Base-by-base conservation (phyloP, 2,888 invertebrate species). In the Tetranychus piercei region DNA sequence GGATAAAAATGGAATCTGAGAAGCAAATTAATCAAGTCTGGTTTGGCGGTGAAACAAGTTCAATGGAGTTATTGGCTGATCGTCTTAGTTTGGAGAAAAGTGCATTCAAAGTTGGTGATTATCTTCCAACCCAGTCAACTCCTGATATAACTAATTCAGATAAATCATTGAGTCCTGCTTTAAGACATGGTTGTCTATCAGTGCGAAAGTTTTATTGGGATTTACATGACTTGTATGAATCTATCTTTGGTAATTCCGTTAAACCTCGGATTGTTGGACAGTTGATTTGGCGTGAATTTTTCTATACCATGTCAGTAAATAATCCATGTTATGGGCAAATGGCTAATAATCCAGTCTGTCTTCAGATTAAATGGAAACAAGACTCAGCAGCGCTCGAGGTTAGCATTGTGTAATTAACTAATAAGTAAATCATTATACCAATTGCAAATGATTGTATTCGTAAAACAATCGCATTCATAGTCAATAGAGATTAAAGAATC, bases 241-340 rank as follows among this genome's bases (percentile, higher is more conserved):
- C 43, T 5, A 44, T 44, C 11, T 44, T n/a, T 44, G n/a, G 20
- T 20, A 44, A 71, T 44, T 71, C 44, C 15, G 34, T 34, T 18
- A 43, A 71, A 44, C 92, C 92, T 1, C 92, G 92, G 0, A 82
- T 92, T 1, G 90, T 91, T 81, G 92, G 92, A 0, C 92, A 92
- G 82, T 6, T 73, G 18, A 64, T 73, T 20, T 73, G 73, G 73
- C 11, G 73, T 11, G 73, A 73, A 43, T 73, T 73, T 22, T 73
- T 73, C 20, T 71, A 71, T 34, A 45, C 71, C 11, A 71, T 44
- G 43, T 91, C 91, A 0, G 90, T 91, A 8, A 88, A 88, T 79
- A 92, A 92, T 82, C 88, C 91, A 0, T 91, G 91, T 81, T 93
- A 92, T 82, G 92, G 92, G 81, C 87, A 88, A 77, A 92, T 92